These are phyloP conservation scores for Samia ricini DNA, from an alignment of 1,140 invertebrate genomes.

Conservation along the genomic window DNA sequence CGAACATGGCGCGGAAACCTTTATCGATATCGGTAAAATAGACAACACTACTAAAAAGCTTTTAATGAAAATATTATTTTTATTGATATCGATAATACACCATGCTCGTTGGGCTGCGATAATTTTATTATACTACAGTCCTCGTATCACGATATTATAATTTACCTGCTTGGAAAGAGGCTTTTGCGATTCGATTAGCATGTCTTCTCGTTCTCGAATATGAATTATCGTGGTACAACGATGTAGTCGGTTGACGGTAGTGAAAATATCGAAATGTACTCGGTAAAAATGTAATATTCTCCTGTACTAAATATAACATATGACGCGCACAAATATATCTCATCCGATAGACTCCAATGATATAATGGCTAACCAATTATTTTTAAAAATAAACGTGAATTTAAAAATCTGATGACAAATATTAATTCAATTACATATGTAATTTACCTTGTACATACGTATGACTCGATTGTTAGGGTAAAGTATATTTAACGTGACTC, in stretches of 20 bases:
- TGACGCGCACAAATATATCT: conserved; percentile 64
- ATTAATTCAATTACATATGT: conserved; percentile 61
- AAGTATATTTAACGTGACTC: conserved; percentile 60
- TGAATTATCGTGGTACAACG: conserved; percentile 22
- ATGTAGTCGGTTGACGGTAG: conserved; percentile 1
- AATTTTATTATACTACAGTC: conserved; percentile 10
- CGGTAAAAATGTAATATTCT: conserved; percentile 3
- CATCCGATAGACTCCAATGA: conserved; percentile 59
- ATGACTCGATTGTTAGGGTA: conserved; percentile 60
- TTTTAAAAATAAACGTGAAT: conserved; percentile 23
- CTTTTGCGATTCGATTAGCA: conserved; percentile 3
- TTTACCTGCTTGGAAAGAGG: conserved; percentile 13
- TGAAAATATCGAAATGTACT: background rate
- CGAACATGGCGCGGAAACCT: conserved; percentile 7
- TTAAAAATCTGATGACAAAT: too few species aligned
- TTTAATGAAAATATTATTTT: background rate
- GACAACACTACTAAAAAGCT: background rate
- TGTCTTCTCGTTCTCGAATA: background rate
- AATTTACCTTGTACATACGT: conserved; percentile 75
- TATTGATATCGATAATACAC: conserved; percentile 5
- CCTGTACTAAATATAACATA: conserved; percentile 22
- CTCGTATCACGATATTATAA: conserved; percentile 26
- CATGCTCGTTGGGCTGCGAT: background rate
- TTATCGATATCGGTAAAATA: conserved; percentile 9
- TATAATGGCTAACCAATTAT: background rate